A percentile compares a stretch with the other conserved stretches of the same genome.
These are phyloP conservation scores for Mechanitis messenoides DNA, from an alignment of 2,888 invertebrate species.

Conservation along the genomic window DNA sequence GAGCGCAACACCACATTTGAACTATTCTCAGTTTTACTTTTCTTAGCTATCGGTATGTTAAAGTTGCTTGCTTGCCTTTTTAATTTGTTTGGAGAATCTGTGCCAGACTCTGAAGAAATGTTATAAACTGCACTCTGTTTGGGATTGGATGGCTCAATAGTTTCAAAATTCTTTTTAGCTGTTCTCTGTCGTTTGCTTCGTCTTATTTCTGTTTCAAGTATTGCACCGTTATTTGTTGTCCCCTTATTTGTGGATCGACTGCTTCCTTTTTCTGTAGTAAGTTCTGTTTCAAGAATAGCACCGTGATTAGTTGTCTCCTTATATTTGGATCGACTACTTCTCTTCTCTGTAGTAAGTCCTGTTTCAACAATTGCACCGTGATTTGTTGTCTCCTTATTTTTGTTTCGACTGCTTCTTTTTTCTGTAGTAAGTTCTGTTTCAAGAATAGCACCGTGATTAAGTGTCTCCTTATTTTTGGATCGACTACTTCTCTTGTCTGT, in stretches of 20 bases:
- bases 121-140: conserved; percentile 57
- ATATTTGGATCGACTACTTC: conserved; percentile 17
- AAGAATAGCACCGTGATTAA: no score
- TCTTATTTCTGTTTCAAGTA: conserved; percentile 40
- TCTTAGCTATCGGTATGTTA: conserved; percentile 43
- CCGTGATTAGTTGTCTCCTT: no score
- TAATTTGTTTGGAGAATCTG: conserved; percentile 41
- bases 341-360: conserved; percentile 25
- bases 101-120: conserved; percentile 45
- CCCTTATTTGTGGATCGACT: no score
- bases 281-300: no score
- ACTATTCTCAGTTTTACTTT: conserved; percentile 36
- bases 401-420: no score
- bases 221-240: conserved; percentile 16
- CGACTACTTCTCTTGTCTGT: conserved; percentile 26
- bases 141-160: conserved; percentile 17
- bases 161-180: conserved; percentile 25
- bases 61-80: conserved; percentile 43
- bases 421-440: no score
- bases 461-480: conserved; percentile 21
- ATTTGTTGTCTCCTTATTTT: neutral
- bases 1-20: conserved; percentile 35
- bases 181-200: conserved; percentile 51
- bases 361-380: conserved; percentile 32
- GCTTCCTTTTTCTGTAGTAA: no score